A percentile compares a stretch with the other conserved stretches of the same genome.
These are phyloP conservation scores for Halisarca cf. caerulea DNA, from an alignment of 37 sponge, comb jelly and placozoan species.

Conservation along the genomic window DNA sequence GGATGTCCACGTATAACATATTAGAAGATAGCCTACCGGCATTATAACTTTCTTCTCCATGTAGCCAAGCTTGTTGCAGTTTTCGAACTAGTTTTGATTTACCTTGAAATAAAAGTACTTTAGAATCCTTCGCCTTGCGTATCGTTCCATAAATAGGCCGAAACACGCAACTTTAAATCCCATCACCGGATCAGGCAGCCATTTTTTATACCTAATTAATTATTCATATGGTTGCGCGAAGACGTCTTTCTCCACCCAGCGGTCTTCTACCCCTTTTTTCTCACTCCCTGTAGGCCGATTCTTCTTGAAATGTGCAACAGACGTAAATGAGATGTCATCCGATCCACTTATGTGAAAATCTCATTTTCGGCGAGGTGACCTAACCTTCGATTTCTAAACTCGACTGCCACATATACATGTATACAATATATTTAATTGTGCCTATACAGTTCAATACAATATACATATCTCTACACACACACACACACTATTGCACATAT, in stretches of 20 bases:
- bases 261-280: neutral
- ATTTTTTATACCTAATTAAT: neutral
- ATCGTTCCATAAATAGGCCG: neutral
- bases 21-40: neutral
- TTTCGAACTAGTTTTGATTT: too few species aligned
- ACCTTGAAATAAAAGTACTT: neutral
- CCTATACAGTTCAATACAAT: too few species aligned
- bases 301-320: neutral
- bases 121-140: neutral
- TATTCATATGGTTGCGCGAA: neutral
- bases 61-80: too few species aligned
- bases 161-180: too few species aligned
- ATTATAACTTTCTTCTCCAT: neutral
- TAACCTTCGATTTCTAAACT: neutral
- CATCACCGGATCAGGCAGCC: neutral
- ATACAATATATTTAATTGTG: too few species aligned
- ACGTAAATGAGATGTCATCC: neutral
- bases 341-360: neutral
- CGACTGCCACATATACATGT: slow-evolving; percentile 4
- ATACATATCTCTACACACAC: too few species aligned
- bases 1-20: neutral
- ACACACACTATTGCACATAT: too few species aligned
- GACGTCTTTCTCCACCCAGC: neutral
- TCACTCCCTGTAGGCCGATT: neutral
- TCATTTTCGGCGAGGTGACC: neutral